phyloP scores from a whole-genome alignment of 2,888 invertebrate species.

The Scaptomyza flava region DNA sequence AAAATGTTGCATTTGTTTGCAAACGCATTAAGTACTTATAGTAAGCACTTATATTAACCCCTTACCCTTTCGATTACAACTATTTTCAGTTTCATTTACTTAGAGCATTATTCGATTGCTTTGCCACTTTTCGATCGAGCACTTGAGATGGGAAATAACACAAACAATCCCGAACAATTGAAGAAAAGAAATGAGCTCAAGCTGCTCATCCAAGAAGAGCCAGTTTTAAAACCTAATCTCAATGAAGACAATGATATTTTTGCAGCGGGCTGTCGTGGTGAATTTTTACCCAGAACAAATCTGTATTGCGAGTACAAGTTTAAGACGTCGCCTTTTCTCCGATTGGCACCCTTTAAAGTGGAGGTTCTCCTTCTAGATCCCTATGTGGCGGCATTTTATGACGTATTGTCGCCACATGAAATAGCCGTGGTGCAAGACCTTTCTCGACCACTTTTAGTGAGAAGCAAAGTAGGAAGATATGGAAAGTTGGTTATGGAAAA shows the following conservation, averaged over 20 bases:
- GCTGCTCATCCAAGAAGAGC: not conserved
- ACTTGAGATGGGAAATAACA: not conserved
- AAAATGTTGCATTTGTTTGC: constrained; percentile 57
- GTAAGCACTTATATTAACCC: constrained; percentile 44
- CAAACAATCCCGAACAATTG: constrained; percentile 26
- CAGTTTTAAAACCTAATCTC: constrained; percentile 1
- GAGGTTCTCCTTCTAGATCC: constrained; percentile 71
- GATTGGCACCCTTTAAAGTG: constrained; percentile 78
- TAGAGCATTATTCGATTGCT: constrained; percentile 29
- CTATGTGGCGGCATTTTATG: constrained; percentile 72
- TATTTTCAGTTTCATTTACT: not conserved
- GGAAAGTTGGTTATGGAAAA: constrained; percentile 20
- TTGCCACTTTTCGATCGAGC: constrained; percentile 22
- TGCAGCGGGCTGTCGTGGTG: constrained; percentile 70
- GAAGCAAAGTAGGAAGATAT: constrained; percentile 50
- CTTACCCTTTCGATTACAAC: not conserved
- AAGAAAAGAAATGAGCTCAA: constrained; percentile 4
- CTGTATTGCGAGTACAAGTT: constrained; percentile 67
- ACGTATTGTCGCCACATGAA: constrained; percentile 70
- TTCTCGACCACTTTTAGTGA: constrained; percentile 56
- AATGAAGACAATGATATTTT: not conserved
- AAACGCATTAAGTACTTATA: constrained; percentile 44
- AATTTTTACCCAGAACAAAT: constrained; percentile 40
- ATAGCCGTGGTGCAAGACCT: constrained; percentile 62
- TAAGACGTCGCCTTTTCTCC: constrained; percentile 57